Base-by-base conservation (phyloP, 2,113 vertebrate species). In the Bubalus kerabau region DNA sequence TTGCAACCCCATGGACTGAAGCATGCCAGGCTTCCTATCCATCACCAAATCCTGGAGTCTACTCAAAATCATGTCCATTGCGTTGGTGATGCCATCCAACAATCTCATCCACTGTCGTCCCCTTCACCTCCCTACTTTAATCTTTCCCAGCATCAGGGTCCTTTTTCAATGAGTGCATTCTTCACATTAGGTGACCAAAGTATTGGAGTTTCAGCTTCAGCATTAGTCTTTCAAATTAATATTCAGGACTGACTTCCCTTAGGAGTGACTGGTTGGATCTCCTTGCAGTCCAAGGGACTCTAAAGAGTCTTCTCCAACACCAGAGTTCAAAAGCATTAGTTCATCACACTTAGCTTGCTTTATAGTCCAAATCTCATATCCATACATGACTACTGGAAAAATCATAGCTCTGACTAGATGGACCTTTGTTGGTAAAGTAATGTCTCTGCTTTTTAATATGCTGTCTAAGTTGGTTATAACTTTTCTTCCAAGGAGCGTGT, bases 41-140 rank as follows among this genome's bases (percentile, higher is more conserved):
- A 71, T 36, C 64, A 71, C 64, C 17, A 71, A 36, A 36, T 36
- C 9, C 7, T 71, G n/a, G 64, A 71, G 9, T 17, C 17, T 36
- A 36, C 17, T 36, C 4, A 36, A 21, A 71, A 17, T 71, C n/a
- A 36, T 36, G n/a, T n/a, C 9, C 17, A 21, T 19, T 19, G n/a
- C 2, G 0, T 67, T 0, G 1, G 9, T 71, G n/a, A 71, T 11
- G 17, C n/a, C 64, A 71, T 71, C n/a, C 64, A 71, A 21, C 9
- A 71, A 36, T 36, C 8, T 71, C 64, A 71, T 71, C 9, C 0
- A 0, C 32, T 36, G n/a, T 36, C 4, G 0, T 36, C 9, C 64
- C 17, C n/a, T 71, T 71, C n/a, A 71, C 64, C 19, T 71, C 1
- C n/a, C 10, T 11, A 36, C 17, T 21, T 36, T 9, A 36, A 36